Conservation (phyloP, 2,797 vertebrate species). For the Octomys mimax region DNA sequence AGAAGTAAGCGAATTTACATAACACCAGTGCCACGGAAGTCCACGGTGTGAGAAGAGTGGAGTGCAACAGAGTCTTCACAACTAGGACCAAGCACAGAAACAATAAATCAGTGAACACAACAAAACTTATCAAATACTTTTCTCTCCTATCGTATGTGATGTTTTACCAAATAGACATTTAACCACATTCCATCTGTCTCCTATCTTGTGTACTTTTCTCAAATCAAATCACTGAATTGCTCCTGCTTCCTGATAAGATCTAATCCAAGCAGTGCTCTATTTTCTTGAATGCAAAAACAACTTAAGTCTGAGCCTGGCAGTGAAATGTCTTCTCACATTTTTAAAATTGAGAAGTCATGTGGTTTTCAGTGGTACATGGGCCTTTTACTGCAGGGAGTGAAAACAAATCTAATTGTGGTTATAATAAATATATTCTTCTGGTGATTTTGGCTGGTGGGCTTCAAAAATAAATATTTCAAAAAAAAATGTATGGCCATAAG, state of each 20-base stretch:
- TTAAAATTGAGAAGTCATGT: background rate
- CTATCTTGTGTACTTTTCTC: background rate
- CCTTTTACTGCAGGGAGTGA: background rate
- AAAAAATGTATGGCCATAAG: background rate
- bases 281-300: background rate
- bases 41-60: background rate
- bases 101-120: background rate
- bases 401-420: background rate
- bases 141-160: too few species aligned
- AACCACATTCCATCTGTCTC: background rate
- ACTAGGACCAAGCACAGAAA: background rate
- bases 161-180: background rate
- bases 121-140: background rate
- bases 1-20: background rate
- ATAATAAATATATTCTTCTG: background rate
- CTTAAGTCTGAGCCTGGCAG: background rate
- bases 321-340: background rate
- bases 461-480: background rate
- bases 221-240: background rate
- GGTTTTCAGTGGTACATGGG: background rate
- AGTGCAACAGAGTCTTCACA: background rate
- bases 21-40: background rate
- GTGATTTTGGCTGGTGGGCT: background rate
- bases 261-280: background rate
- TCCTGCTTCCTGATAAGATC: background rate